Evolutionary conservation across 2,113 vertebrate genomes (phyloP).

Genomic region (Serilophus lunatus): DNA sequence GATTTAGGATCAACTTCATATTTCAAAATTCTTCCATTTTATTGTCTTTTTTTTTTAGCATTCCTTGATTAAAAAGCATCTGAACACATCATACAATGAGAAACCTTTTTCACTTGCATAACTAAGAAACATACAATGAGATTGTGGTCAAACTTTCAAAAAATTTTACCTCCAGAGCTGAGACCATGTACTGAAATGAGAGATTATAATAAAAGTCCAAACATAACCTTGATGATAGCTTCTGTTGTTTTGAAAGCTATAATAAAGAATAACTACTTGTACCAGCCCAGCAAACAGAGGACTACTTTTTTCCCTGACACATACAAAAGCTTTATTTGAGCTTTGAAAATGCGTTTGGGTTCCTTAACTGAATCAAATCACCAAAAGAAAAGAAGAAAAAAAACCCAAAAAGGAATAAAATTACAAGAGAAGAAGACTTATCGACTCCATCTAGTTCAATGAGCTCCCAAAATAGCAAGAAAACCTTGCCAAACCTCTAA

Average conservation of each 20-base stretch:
- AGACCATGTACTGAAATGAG: conserved; percentile 32
- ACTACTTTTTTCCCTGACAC: conserved; percentile 29
- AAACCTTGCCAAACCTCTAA: conserved; percentile 7
- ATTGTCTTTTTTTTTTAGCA: neutral
- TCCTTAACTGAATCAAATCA: conserved; percentile 5
- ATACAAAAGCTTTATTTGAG: conserved; percentile 2
- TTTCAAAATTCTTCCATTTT: neutral
- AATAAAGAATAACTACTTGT: conserved; percentile 38
- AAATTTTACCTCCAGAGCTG: conserved; percentile 12
- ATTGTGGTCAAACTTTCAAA: conserved; percentile 19
- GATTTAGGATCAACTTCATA: neutral
- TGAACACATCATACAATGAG: neutral
- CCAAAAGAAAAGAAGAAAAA: neutral
- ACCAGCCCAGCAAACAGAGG: neutral
- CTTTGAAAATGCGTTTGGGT: neutral
- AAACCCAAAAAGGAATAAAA: neutral
- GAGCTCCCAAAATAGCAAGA: neutral
- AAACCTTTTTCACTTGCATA: neutral
- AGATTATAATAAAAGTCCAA: conserved; percentile 59
- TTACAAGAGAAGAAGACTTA: neutral
- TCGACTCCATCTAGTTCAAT: neutral
- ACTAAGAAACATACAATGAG: neutral
- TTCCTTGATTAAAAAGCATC: neutral
- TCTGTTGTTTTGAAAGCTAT: conserved; percentile 48
- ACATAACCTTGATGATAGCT: conserved; percentile 50